Percentiles rank a stretch among this genome's conserved stretches.
Conservation (phyloP, 1,140 invertebrate species). For the silkworm (Bombyx mori) region ASM3026992v2 NC_085131.1:1879001-1879500, state of each 20-base stretch:
- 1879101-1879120: conserved; percentile 71
- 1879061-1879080: conserved; percentile 80
- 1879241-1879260: conserved; percentile 35
- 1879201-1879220: conserved; percentile 53
- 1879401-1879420: too few relatives aligned
- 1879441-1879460: too few relatives aligned
- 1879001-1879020: neutral
- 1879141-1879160: conserved; percentile 84
- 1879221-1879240: conserved; percentile 65
- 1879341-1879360: too few relatives aligned
- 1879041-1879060: conserved; percentile 40
- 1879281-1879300: too few relatives aligned
- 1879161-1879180: conserved; percentile 76
- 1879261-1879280: too few relatives aligned
- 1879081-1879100: conserved; percentile 75
- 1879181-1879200: conserved; percentile 58
- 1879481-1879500: too few relatives aligned
- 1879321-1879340: too few relatives aligned
- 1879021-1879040: neutral
- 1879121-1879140: conserved; percentile 82
- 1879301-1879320: too few relatives aligned
- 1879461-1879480: too few relatives aligned
- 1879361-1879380: too few relatives aligned
- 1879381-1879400: too few relatives aligned
- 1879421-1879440: too few relatives aligned